Evolutionary conservation across 2,797 vertebrate genomes (phyloP).

Genomic region (Diplodus puntazzo): DNA sequence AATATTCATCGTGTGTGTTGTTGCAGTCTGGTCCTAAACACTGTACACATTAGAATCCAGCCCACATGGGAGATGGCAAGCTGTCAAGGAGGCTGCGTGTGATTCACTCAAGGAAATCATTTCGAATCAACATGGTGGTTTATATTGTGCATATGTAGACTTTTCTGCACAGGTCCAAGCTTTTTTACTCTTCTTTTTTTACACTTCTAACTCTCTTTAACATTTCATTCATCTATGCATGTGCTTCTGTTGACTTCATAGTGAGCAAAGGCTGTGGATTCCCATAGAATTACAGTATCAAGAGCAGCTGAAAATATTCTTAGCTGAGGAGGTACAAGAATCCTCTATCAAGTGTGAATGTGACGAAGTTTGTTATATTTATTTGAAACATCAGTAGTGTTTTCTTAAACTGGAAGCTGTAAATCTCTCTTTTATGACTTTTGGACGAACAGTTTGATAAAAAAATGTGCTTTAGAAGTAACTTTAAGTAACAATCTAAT

Average conservation of each 20-base stretch:
- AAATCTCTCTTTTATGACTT: not conserved
- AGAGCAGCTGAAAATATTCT: too few species aligned
- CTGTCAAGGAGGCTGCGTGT: constrained; percentile 61
- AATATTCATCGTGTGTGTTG: constrained; percentile 68
- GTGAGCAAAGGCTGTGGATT: not conserved
- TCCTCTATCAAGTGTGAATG: not conserved
- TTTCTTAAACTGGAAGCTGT: constrained; percentile 3
- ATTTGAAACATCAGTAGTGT: constrained; percentile 7
- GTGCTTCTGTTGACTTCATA: not conserved
- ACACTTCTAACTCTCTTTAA: not conserved
- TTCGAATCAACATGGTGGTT: constrained; percentile 21
- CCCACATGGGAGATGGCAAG: constrained; percentile 63
- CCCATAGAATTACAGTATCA: not conserved
- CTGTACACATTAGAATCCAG: constrained; percentile 61
- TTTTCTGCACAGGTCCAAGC: not conserved
- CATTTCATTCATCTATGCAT: constrained; percentile 8
- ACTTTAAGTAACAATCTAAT: too few species aligned
- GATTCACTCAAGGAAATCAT: constrained; percentile 55
- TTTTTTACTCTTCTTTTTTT: not conserved
- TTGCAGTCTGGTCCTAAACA: constrained; percentile 68
- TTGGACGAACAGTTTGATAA: too few species aligned
- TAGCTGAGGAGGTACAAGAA: constrained; percentile 4
- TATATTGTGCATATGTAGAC: constrained; percentile 21
- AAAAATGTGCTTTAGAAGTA: too few species aligned
- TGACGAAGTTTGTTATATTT: not conserved